Base-by-base conservation (phyloP, 53 echinoderm and acorn worm species). In the Patiria pectinifera region DNA sequence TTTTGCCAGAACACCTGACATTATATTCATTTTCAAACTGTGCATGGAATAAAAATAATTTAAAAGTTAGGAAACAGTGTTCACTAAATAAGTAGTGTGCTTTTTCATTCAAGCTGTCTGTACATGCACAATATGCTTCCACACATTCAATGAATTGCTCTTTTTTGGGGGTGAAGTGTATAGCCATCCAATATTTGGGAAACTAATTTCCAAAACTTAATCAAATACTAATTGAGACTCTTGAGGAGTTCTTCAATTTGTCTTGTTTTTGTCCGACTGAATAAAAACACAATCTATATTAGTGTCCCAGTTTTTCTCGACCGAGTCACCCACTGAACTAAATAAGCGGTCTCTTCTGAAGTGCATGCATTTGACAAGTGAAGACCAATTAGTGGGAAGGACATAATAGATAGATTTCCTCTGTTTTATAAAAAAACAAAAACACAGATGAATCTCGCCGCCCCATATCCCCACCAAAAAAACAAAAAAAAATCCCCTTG, bases 311-410 rank as follows among this genome's bases (percentile, higher is more conserved):
- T 74, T 74, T 24, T 74, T 74, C 53, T 53, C 74, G 3, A 74
- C 24, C 74, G 24, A 23, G 4, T 74, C 74, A 74, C 24, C 74
- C 24, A 23, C 74, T 74, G 74, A 4, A 74, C 74, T 74, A 24
- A 4, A 74, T 23, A 8, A 79, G 80, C 80, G 80, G 80, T 25
- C 21, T 45, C 80, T 15, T 71, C 71, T 22, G 23, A 70, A 70
- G 47, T 53, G 53, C 53, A 53, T 5, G 53, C 13, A 18, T 35
- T 4, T 88, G 59, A 78, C 60, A 61, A 59, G 49, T 49, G 61
- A 77, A 78, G 62, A 62, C 88, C 78, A 88, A 88, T 88, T 88
- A 45, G 63, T 43, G 60, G 90, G 80, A 66, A 90, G 66, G 46
- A 16, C 81, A 18, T 63, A 46, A 90, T 66, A 66, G 81, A 62